Conservation (phyloP, 1,140 invertebrate genomes). For the Apis laboriosa region DNA sequence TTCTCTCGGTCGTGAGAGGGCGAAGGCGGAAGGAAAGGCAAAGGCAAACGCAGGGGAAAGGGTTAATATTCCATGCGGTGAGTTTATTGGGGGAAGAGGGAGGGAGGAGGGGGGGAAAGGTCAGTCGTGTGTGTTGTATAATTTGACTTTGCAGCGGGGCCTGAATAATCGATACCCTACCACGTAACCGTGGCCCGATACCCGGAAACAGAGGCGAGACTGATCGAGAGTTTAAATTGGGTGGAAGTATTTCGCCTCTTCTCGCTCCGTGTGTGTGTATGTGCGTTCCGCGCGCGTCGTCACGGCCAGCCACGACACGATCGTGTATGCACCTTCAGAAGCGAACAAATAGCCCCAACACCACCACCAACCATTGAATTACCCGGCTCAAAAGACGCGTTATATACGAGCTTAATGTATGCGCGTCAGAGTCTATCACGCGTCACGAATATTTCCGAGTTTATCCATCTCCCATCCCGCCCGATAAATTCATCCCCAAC, state of each 20-base stretch:
- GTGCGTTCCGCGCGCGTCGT: not conserved
- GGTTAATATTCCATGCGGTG: conserved; percentile 55
- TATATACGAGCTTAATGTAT: not conserved
- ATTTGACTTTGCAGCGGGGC: conserved; percentile 70
- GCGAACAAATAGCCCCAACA: conserved; percentile 40
- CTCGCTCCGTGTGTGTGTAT: not conserved
- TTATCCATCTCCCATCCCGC: not conserved
- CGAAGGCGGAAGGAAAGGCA: not conserved
- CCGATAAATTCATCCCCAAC: conserved; percentile 19
- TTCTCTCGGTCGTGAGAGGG: not conserved
- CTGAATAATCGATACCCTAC: conserved; percentile 76
- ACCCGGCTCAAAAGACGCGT: conserved; percentile 29
- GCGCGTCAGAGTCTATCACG: conserved; percentile 13
- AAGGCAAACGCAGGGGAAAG: not conserved
- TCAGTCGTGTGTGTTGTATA: conserved; percentile 63
- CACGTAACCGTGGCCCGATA: conserved; percentile 38
- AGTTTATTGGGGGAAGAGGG: conserved; percentile 58
- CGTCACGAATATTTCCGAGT: conserved; percentile 42
- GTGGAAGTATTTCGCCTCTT: conserved; percentile 74
- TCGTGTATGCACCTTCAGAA: conserved; percentile 38
- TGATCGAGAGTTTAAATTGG: conserved; percentile 75
- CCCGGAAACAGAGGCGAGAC: conserved; percentile 72
- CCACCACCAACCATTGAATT: conserved; percentile 29
- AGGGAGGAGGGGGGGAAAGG: too few relatives aligned
- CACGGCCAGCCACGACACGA: conserved; percentile 16